Evolutionary conservation across 2,888 invertebrate species (phyloP), one percentile per base, ranked within the genome.

Genomic region (Trachelus troglodyta): DNA sequence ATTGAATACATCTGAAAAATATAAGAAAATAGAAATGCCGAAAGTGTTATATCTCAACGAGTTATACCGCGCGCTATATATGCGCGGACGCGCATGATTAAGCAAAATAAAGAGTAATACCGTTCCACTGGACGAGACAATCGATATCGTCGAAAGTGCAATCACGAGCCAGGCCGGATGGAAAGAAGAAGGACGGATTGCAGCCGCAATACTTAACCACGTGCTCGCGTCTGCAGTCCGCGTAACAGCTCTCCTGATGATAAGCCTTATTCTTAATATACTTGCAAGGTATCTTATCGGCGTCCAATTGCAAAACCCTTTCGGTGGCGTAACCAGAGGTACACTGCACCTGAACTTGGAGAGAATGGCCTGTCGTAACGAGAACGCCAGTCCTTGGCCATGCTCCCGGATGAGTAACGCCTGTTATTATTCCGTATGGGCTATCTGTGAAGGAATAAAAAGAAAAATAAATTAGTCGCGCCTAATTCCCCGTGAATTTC

Each of bases 151-250:
- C 77, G 0, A 86, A 79, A 71, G 83, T 84, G 81, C 90, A 90
- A 3, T 83, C 84, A 31, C 83, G 83, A 12, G 31, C 34, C 12
- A 75, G 30, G 69, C 83, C 79, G 34, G 79, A 34, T 11, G 84
- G 84, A 30, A 84, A 84, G 30, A 83, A 34, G 80, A 90, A 90
- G 75, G 88, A 87, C 0, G 89, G 88, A 31, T 86, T 85, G 79
- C 90, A 90, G 76, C 86, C 87, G 81, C 90, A 90, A 37, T 85
- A 84, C 56, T 85, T 75, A 37, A 84, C 75, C 23, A 84, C 81
- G 80, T 89, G 83, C 34, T 84, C 77, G 75, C 84, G 84, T 74
- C 85, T 87, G 81, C 90, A 90, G 56, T 85, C 82, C 4, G 85
- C 81, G 34, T 85, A 79, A 79, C 90, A 90, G 79, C 88, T 89